phyloP scores from a whole-genome alignment of 37 sponge, comb jelly and placozoan genomes.

The Ianthella basta region DNA sequence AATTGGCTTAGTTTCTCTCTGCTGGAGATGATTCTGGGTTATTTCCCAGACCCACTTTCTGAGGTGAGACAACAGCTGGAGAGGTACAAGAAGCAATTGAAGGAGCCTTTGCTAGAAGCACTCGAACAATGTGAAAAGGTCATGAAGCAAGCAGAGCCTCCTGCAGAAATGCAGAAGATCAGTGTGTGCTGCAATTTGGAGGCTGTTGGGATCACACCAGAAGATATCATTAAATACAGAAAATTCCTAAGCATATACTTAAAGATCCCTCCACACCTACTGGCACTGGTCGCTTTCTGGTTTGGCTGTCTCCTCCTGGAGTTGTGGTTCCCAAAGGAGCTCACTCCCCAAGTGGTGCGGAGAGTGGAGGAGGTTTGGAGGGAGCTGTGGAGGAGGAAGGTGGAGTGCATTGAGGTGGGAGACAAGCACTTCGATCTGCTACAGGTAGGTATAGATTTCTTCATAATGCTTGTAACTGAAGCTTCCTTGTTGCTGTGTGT shows the following conservation, averaged over 20 bases:
- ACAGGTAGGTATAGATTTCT: background rate
- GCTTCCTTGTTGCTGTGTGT: no score
- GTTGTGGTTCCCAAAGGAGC: background rate
- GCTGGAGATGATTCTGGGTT: no score
- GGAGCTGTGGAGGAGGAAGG: background rate
- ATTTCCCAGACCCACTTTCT: no score
- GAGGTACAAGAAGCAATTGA: no score
- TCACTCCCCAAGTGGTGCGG: background rate
- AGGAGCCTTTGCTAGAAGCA: no score
- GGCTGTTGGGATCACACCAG: slow-evolving; percentile 20
- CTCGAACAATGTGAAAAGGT: no score
- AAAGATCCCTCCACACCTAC: background rate
- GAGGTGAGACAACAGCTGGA: no score
- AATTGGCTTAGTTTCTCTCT: no score
- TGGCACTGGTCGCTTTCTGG: background rate
- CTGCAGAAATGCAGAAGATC: background rate
- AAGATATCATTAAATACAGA: background rate
- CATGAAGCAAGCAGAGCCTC: no score
- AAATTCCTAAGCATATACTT: background rate
- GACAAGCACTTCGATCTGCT: background rate
- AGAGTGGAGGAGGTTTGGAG: slow-evolving; percentile 15
- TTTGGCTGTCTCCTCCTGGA: slow-evolving; percentile 6
- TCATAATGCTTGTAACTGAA: no score
- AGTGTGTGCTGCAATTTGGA: slow-evolving; percentile 3
- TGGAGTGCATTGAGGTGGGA: background rate